Base-by-base conservation (phyloP, 1,140 invertebrate species). In the Periplaneta americana region DNA sequence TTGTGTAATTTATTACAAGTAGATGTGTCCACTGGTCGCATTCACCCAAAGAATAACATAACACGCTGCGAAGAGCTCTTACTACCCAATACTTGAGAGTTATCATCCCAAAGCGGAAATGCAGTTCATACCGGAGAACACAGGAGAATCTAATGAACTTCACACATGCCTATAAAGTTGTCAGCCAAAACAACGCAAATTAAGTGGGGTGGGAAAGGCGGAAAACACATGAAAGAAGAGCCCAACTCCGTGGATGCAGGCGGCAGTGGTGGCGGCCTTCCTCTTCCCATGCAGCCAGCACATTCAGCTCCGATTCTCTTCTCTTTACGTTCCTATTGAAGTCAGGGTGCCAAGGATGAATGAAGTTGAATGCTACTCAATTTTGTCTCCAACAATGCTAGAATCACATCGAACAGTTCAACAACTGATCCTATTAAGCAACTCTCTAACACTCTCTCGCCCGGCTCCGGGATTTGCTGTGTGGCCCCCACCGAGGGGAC, bases 381-480 rank as follows among this genome's bases (percentile, higher is more conserved):
- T 83, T 83, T 83, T 83, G 82, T 79, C 80, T 77, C 77, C 77
- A 34, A 83, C 82, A 83, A 83, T 83, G 82, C 36, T 79, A 75
- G 75, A 83, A 83, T 83, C 82, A 83, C 82, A 83, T 82, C 82
- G 83, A 83, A 83, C 83, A 83, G 83, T 83, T 83, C 82, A 83
- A 83, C 83, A 82, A 83, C 83, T 82, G 83, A 83, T 83, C 83
- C 83, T 83, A 83, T 83, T 83, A 83, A 82, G 82, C 75, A 83
- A 83, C 81, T 83, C 82, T 77, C 37, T 82, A 32, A 75, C 81
- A 32, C 82, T 31, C 78, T 34, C 79, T 76, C 78, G 34, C 66
- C 28, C 36, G 33, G n/a, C 57, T 74, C 74, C 35, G 39, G 57
- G 78, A 78, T 34, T 66, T 74, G 18, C 39, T 36, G 34, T 37